These are phyloP conservation scores for Agriotes lineatus DNA, from an alignment of 2,888 invertebrate genomes.

Conservation along the genomic window DNA sequence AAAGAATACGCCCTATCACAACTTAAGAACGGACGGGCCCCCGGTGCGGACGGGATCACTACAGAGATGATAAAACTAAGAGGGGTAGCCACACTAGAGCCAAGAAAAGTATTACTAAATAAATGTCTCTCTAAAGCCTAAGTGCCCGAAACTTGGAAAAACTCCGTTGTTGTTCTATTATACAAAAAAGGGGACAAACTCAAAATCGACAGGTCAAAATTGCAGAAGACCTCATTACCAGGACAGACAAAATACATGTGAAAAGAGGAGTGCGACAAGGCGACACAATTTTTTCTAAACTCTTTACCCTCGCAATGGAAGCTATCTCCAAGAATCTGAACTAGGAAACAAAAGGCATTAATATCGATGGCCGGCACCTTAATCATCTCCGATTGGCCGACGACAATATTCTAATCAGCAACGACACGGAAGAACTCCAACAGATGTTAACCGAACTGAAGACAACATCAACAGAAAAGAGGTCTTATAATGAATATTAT, in stretches of 20 bases:
- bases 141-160: not conserved
- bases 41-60: not conserved
- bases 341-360: too few relatives aligned
- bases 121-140: not conserved
- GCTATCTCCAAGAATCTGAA: too few relatives aligned
- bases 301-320: too few relatives aligned
- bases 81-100: not conserved
- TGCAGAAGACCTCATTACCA: not conserved
- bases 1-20: too few relatives aligned
- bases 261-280: not conserved
- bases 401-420: too few relatives aligned
- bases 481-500: too few relatives aligned
- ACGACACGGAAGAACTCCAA: too few relatives aligned
- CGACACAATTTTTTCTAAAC: not conserved
- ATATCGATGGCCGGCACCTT: too few relatives aligned
- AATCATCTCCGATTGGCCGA: too few relatives aligned
- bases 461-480: not conserved
- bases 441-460: not conserved
- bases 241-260: not conserved
- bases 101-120: not conserved
- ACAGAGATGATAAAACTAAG: too few relatives aligned
- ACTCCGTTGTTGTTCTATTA: not conserved
- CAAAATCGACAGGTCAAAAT: too few relatives aligned
- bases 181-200: too few relatives aligned
- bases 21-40: not conserved